Conservation (phyloP, 2,888 invertebrate genomes). For the Cyclophora albipunctata region DNA sequence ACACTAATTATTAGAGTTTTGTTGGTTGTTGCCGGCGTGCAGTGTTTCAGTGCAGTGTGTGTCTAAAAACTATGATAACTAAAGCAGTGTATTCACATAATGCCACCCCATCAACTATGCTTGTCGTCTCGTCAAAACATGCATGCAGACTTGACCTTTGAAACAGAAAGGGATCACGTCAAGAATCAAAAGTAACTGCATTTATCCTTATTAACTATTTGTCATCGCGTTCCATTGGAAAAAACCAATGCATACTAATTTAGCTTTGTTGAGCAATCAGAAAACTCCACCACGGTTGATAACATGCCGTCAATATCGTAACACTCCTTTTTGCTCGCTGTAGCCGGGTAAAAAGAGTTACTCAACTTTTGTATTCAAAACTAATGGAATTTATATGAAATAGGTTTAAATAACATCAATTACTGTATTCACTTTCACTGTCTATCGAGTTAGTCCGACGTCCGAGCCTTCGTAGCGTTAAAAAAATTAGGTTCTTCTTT, state of each 20-base stretch:
- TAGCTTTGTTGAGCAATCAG: constrained; percentile 1
- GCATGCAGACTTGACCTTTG: constrained; percentile 47
- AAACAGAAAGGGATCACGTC: constrained; percentile 46
- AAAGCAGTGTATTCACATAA: too few species aligned
- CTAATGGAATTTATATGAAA: constrained; percentile 23
- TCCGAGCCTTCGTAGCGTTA: constrained; percentile 38
- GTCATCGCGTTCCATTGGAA: constrained; percentile 4
- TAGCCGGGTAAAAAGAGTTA: too few species aligned
- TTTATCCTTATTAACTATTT: constrained; percentile 28
- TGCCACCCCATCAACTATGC: constrained; percentile 20
- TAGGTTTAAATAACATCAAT: constrained; percentile 48
- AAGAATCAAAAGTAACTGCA: constrained; percentile 50
- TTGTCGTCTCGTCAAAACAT: constrained; percentile 44
- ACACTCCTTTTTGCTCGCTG: too few species aligned
- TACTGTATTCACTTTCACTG: constrained; percentile 63
- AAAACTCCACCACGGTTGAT: not conserved
- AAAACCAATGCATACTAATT: constrained; percentile 13
- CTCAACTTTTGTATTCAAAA: constrained; percentile 4
- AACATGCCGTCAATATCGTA: not conserved
- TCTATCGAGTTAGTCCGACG: constrained; percentile 54
- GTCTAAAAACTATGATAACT: constrained; percentile 5
- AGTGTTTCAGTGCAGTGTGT: constrained; percentile 8
- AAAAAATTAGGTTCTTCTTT: constrained; percentile 38
- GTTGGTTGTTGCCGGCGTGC: too few species aligned
- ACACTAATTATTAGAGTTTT: too few species aligned